Conservation (phyloP, 2,888 invertebrate genomes). For the Cepaea hortensis region DNA sequence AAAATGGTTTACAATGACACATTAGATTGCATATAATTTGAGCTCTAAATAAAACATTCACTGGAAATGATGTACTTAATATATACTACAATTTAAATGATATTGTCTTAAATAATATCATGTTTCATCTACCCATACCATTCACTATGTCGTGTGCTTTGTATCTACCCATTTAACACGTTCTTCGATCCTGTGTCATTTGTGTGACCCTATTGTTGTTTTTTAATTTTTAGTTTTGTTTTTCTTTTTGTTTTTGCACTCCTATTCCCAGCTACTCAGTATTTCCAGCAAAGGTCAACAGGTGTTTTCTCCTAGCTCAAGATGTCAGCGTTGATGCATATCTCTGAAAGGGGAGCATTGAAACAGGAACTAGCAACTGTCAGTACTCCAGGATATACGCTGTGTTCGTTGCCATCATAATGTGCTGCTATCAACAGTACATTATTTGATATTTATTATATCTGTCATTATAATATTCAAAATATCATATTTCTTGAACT, state of each 20-base stretch:
- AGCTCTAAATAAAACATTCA: too few species aligned
- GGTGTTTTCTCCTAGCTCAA: conserved; percentile 64
- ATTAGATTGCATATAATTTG: too few species aligned
- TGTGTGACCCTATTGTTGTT: conserved; percentile 44
- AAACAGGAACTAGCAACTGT: conserved; percentile 31
- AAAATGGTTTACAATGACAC: too few species aligned
- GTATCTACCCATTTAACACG: too few species aligned
- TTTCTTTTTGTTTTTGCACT: conserved; percentile 55
- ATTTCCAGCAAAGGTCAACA: conserved; percentile 63
- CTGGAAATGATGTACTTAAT: too few species aligned
- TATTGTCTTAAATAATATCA: too few species aligned
- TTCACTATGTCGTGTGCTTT: too few species aligned
- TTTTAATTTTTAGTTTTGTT: too few species aligned
- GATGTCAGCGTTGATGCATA: conserved; percentile 59
- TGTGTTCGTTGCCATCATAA: conserved; percentile 8
- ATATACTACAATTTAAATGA: too few species aligned
- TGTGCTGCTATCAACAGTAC: background rate
- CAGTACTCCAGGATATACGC: conserved; percentile 11
- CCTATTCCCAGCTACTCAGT: conserved; percentile 66
- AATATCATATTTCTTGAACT: background rate
- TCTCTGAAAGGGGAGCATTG: conserved; percentile 29
- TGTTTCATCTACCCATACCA: too few species aligned
- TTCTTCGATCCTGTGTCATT: too few species aligned
- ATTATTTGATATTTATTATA: too few species aligned
- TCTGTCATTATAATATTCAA: background rate